These are phyloP conservation scores for Xanthostigma xanthostigma DNA, from an alignment of 2,888 invertebrate species.

Conservation along the genomic window DNA sequence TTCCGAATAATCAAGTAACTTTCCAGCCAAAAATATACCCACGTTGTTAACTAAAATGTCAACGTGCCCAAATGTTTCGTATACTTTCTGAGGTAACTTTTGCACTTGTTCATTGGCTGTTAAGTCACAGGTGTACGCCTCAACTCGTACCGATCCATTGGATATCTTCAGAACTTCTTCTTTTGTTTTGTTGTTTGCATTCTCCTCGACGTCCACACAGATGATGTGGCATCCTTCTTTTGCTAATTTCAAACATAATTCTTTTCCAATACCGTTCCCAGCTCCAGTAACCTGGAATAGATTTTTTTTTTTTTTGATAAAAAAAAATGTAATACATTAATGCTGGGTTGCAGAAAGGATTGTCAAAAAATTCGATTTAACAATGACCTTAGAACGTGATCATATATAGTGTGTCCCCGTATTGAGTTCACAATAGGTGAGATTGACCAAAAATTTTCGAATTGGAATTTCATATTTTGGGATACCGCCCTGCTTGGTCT, in stretches of 20 bases:
- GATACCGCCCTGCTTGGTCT: too few species aligned
- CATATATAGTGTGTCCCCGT: too few species aligned
- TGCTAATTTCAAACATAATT: constrained; percentile 1
- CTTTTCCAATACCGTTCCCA: background rate
- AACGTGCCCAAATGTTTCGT: constrained; percentile 56
- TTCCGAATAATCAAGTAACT: constrained; percentile 45
- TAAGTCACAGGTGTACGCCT: constrained; percentile 44
- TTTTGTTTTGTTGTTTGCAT: background rate
- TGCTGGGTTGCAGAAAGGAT: too few species aligned
- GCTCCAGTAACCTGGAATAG: background rate
- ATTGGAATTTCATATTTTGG: too few species aligned
- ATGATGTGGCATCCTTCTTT: background rate
- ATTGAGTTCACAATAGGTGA: too few species aligned
- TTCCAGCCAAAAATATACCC: constrained; percentile 70
- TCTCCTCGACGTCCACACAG: constrained; percentile 1
- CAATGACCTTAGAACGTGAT: too few species aligned
- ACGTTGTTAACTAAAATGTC: constrained; percentile 75
- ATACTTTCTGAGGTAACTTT: constrained; percentile 43
- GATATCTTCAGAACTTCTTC: background rate
- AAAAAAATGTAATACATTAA: too few species aligned
- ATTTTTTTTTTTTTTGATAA: too few species aligned
- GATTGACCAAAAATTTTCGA: too few species aligned
- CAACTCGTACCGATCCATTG: background rate
- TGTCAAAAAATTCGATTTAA: too few species aligned
- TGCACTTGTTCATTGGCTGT: constrained; percentile 52